These are phyloP conservation scores for Calameuta idolon DNA, from an alignment of 2,888 invertebrate genomes.

Conservation along the genomic window DNA sequence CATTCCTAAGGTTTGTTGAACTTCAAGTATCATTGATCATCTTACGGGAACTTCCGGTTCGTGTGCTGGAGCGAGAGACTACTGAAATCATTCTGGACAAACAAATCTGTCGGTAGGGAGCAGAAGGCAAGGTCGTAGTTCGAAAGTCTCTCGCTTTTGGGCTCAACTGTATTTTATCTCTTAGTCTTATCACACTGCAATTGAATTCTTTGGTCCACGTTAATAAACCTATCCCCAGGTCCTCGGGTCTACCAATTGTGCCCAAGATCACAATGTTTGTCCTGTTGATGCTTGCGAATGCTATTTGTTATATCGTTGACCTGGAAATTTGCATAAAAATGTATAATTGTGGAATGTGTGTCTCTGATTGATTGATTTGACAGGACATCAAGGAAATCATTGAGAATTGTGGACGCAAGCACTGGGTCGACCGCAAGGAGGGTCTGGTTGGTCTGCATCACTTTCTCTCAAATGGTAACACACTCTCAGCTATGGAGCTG, in stretches of 20 bases:
- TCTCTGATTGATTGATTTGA: slow-evolving; percentile 37
- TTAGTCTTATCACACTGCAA: not conserved
- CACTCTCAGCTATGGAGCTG: slow-evolving; percentile 77
- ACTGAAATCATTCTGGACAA: not conserved
- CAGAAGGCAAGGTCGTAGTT: not conserved
- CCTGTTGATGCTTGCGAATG: not conserved
- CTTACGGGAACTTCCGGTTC: not conserved
- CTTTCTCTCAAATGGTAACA: slow-evolving; percentile 78
- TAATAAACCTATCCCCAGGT: not conserved
- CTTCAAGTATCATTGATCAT: slow-evolving; percentile 17
- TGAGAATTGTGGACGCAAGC: slow-evolving; percentile 86
- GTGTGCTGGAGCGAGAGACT: not conserved
- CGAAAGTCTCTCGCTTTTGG: not conserved
- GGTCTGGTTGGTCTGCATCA: slow-evolving; percentile 86
- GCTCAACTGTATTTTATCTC: not conserved
- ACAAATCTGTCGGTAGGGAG: not conserved
- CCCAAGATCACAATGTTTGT: not conserved
- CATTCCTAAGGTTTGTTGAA: slow-evolving; percentile 67
- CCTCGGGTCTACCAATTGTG: not conserved
- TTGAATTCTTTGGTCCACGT: not conserved
- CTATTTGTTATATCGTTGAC: not conserved
- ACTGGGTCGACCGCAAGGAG: slow-evolving; percentile 96
- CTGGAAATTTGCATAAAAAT: not conserved
- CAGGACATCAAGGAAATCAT: slow-evolving; percentile 89
- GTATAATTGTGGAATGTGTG: not conserved